Evolutionary conservation across 2,797 vertebrate genomes (phyloP).

Genomic region (Heteromormyrus szaboi): DNA sequence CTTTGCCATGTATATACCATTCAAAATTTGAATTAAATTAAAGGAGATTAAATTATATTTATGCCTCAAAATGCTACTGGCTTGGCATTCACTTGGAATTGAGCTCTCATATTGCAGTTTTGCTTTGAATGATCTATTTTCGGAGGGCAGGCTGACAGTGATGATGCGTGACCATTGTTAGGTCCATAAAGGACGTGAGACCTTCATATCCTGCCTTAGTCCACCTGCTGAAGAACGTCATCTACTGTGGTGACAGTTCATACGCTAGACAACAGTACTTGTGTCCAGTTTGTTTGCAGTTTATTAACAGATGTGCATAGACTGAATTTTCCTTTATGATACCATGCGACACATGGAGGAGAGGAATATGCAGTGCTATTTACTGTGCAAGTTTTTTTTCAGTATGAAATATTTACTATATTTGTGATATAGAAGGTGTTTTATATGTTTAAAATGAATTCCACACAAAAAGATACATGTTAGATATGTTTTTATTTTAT

Average conservation of each 20-base stretch:
- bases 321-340: constrained; percentile 7
- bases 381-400: neutral
- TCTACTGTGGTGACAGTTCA: neutral
- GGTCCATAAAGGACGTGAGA: neutral
- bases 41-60: neutral
- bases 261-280: neutral
- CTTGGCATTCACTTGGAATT: neutral
- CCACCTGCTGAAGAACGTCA: neutral
- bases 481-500: neutral
- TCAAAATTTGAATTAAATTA: neutral
- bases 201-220: neutral
- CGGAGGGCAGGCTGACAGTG: neutral
- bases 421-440: neutral
- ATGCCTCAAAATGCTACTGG: neutral
- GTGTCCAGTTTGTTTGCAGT: neutral
- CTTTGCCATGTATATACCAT: neutral
- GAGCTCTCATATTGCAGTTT: neutral
- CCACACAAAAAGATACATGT: neutral
- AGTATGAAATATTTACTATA: neutral
- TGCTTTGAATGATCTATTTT: neutral
- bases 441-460: neutral
- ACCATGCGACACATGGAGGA: neutral
- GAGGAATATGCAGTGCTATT: neutral
- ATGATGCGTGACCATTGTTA: neutral
- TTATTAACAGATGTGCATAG: neutral